Percentiles rank a stretch among this genome's conserved stretches.
phyloP scores from a whole-genome alignment of 2,113 vertebrate species.

The human region GRCh38 chrX:50878001-50878500 shows the following conservation, averaged over 20 bases:
- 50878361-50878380: background rate
- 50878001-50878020: no score
- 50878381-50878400: background rate
- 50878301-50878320: background rate
- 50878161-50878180: background rate
- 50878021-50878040: background rate
- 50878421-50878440: background rate
- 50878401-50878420: constrained; percentile 20
- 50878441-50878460: background rate
- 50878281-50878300: background rate
- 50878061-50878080: background rate
- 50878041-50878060: constrained; percentile 4
- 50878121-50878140: background rate
- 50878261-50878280: background rate
- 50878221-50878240: background rate
- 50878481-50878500: background rate
- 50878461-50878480: background rate
- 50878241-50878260: background rate
- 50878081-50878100: background rate
- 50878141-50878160: background rate
- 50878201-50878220: background rate
- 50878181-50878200: background rate
- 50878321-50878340: background rate
- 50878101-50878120: background rate
- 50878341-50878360: background rate